Base-by-base conservation (phyloP, 2,888 invertebrate species). In the Drosophila kanekoi region DNA sequence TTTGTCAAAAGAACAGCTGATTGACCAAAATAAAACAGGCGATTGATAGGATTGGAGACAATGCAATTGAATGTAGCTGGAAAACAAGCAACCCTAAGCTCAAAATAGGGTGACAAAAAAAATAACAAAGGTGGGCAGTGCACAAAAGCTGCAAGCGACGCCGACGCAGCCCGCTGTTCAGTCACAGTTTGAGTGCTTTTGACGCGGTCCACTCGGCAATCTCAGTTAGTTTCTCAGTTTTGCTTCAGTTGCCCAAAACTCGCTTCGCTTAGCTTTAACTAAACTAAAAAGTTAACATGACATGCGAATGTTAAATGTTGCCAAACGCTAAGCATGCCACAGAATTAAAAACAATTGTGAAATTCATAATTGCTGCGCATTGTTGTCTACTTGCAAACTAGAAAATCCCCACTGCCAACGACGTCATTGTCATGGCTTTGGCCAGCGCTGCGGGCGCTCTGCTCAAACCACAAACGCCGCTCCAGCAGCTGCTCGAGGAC, bases 401-500 rank as follows among this genome's bases (percentile, higher is more conserved):
- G 37, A 40, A 45, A 63, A 73, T 54, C 28, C 16, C 59, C 48
- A 20, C 33, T 3, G 4, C 43, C 38, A 58, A 41, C 49, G 40
- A 53, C 72, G 53, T 68, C 67, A 72, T 61, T 35, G 48, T 10
- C 9, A 91, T 91, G 91, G 87, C 91, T 45, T 79, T 91, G 80
- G 91, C 91, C 68, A 90, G 88, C 61, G 91, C 92, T 58, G 92
- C 92, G 60, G 91, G 91, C 52, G 89, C 89, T 63, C 77, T 92
- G 37, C 72, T 92, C 20, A 92, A 91, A 73, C 89, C 91, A 28
- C 92, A 92, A 69, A 96, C 96, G 33, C 95, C 96, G 92, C 93
- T 98, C 81, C 97, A 97, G 90, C 97, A 97, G 90, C 93, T 98
- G 61, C 93, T 98, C 67, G 97, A 97, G 91, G 98, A 98, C 92